These are phyloP conservation scores for Myotis findleyi DNA, from an alignment of 2,797 vertebrate genomes.

Conservation along the genomic window DNA sequence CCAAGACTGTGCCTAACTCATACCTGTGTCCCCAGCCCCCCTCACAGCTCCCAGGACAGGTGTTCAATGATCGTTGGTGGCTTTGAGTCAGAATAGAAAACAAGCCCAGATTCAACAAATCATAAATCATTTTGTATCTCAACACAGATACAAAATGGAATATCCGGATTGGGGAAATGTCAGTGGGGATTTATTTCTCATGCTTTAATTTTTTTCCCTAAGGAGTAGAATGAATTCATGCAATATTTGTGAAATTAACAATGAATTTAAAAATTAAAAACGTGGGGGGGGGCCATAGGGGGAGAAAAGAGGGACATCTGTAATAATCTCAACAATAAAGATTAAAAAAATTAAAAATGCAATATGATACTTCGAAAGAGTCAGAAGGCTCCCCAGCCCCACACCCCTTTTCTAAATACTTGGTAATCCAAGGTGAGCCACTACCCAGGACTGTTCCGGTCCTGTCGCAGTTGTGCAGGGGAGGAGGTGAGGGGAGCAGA, in stretches of 20 bases:
- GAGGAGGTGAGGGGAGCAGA: too few relatives aligned
- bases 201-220: conserved; percentile 1
- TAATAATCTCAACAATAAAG: too few relatives aligned
- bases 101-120: not conserved
- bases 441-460: not conserved
- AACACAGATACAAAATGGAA: not conserved
- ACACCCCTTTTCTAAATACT: not conserved
- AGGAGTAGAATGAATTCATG: conserved; percentile 22
- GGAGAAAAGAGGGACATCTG: too few relatives aligned
- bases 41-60: not conserved
- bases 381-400: not conserved
- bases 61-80: not conserved
- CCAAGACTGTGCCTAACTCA: not conserved
- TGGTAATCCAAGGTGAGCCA: not conserved
- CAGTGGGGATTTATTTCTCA: not conserved
- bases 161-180: not conserved
- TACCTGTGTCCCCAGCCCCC: not conserved
- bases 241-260: conserved; percentile 23
- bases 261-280: conserved; percentile 33
- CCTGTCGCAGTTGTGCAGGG: not conserved
- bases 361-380: not conserved
- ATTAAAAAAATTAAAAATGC: not conserved
- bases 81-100: conserved; percentile 18
- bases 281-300: too few relatives aligned
- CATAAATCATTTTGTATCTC: not conserved